Conservation (phyloP, 2,113 vertebrate genomes). For the Isichthys henryi region DNA sequence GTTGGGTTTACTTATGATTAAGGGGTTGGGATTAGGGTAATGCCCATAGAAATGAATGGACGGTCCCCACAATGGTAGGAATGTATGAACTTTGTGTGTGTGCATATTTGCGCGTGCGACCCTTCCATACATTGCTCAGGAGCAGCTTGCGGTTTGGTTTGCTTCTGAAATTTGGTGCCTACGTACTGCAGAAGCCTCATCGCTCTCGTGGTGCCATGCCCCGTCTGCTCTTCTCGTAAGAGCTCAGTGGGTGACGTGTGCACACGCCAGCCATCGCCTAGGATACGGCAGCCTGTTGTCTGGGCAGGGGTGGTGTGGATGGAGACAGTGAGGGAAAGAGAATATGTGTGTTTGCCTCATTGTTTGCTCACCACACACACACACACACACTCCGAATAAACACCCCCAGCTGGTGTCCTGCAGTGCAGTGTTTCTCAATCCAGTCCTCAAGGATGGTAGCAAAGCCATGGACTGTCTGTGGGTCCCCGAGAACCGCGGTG, state of each 20-base stretch:
- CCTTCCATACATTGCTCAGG: neutral
- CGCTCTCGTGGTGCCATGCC: too few relatives aligned
- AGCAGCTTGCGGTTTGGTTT: neutral
- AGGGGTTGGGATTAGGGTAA: neutral
- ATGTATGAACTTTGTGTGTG: neutral
- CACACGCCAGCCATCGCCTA: constrained; percentile 12
- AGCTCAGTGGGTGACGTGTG: neutral
- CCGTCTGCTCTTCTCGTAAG: constrained; percentile 15
- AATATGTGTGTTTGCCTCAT: neutral
- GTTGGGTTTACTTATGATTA: neutral
- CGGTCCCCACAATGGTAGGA: neutral
- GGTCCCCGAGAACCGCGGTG: neutral
- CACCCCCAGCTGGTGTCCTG: too few relatives aligned
- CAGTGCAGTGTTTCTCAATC: too few relatives aligned
- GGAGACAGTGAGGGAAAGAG: neutral
- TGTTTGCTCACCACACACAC: neutral
- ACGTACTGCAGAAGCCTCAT: neutral
- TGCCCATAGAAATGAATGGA: neutral
- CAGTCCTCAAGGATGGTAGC: too few relatives aligned
- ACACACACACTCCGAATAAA: too few relatives aligned
- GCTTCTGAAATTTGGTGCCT: neutral
- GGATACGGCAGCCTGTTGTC: constrained; percentile 16
- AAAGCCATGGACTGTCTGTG: neutral
- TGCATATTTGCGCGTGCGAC: too few relatives aligned
- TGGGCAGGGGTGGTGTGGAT: neutral